Evolutionary conservation across 1,140 invertebrate species (phyloP), one percentile per base, ranked within the genome.

Genomic region (Procambarus clarkii): DNA sequence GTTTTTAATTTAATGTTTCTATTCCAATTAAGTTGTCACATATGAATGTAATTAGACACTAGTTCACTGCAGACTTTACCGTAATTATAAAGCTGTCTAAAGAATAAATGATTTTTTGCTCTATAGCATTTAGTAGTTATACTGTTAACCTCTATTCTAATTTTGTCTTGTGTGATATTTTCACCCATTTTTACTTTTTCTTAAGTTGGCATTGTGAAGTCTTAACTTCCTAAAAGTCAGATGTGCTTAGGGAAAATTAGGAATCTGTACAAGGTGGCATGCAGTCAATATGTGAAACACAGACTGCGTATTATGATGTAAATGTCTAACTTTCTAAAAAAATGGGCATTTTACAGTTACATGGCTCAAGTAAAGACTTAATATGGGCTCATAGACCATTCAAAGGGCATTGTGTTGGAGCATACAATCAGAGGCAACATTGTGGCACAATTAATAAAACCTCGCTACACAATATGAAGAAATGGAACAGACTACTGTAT

Each of bases 141-240:
- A 74, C 24, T 74, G n/a, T 74, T 74, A 34, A 74, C 21, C 1
- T 74, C n/a, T 74, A 0, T 74, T 8, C n/a, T 74, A 9, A 34
- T 69, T 69, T 69, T 74, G 69, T 74, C 24, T 34, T 74, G 69
- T 74, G n/a, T 34, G 24, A 34, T 74, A 34, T 34, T 11, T 74
- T 74, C 69, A 74, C 69, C 8, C 24, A 34, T 34, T 15, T 21
- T 34, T 74, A 34, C 1, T 11, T 21, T 34, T 74, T 34, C 8
- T 74, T 74, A 74, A 74, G 69, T 74, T 74, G 69, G 69, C 69
- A 74, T 74, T 74, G 69, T 74, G 69, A 15, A 74, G n/a, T 74
- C 69, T 74, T 74, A 74, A 74, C 3, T 74, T 74, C 34, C 21
- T 34, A 9, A 34, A 34, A 24, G 24, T 74, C 69, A 74, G n/a